These are phyloP conservation scores for Homarus americanus DNA, from an alignment of 1,140 invertebrate species.

Conservation along the genomic window DNA sequence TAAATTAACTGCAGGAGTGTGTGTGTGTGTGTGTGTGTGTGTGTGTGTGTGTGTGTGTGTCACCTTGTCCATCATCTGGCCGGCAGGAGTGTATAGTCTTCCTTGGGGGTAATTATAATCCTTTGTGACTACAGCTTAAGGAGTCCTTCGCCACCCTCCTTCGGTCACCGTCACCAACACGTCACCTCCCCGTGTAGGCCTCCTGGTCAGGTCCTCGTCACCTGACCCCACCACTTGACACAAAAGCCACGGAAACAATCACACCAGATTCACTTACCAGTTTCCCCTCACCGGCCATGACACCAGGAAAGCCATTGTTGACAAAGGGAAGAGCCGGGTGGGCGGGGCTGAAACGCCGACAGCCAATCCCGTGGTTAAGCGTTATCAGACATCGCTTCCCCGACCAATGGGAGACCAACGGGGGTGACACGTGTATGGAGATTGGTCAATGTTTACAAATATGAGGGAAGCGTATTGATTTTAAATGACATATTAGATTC, in stretches of 20 bases:
- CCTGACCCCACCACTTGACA: slow-evolving; percentile 36
- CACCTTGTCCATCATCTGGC: slow-evolving; percentile 62
- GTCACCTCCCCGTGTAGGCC: neutral
- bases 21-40: too few species aligned
- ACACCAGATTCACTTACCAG: slow-evolving; percentile 20
- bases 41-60: too few species aligned
- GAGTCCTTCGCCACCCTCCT: too few species aligned
- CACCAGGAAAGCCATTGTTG: slow-evolving; percentile 21
- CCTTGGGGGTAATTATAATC: neutral
- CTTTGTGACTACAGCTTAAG: neutral
- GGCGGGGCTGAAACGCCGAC: neutral
- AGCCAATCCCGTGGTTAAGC: slow-evolving; percentile 20
- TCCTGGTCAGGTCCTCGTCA: neutral
- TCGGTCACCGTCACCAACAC: neutral
- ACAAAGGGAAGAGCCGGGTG: neutral
- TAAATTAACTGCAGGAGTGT: too few species aligned
- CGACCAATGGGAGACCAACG: slow-evolving; percentile 14
- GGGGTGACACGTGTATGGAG: neutral
- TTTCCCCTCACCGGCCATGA: slow-evolving; percentile 48
- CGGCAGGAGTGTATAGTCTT: neutral
- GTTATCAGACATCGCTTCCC: slow-evolving; percentile 23
- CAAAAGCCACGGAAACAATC: slow-evolving; percentile 21
- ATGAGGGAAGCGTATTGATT: slow-evolving; percentile 63
- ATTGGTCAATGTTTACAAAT: slow-evolving; percentile 43
- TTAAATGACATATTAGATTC: slow-evolving; percentile 60